phyloP scores from a whole-genome alignment of 2,888 invertebrate species.

The Tryphoninae sp. region DNA sequence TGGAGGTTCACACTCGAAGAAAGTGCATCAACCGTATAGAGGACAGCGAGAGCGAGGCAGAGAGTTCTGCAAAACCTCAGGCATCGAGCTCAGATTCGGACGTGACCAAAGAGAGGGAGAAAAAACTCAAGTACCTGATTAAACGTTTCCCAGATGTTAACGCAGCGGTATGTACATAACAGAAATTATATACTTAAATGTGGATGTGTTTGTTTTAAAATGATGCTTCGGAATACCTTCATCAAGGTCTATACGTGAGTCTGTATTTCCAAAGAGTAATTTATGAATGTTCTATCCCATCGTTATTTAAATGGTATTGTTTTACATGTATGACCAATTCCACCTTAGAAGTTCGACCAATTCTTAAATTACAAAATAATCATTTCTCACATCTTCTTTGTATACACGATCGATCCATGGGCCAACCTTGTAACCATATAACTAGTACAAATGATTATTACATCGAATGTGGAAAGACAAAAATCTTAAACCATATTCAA shows the following conservation, averaged over 20 bases:
- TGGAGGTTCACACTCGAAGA: conserved; percentile 72
- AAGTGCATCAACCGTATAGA: conserved; percentile 77
- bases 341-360: background rate
- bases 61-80: conserved; percentile 68
- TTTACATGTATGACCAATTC: background rate
- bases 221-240: background rate
- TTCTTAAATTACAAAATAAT: conserved; percentile 19
- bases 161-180: conserved; percentile 82
- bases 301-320: background rate
- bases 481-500: background rate
- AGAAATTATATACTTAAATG: background rate
- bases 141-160: conserved; percentile 85
- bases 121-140: conserved; percentile 83
- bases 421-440: background rate
- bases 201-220: background rate
- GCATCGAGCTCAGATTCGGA: conserved; percentile 66
- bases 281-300: too few relatives aligned
- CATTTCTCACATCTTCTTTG: background rate
- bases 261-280: too few relatives aligned
- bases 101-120: conserved; percentile 72
- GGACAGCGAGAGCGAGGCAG: conserved; percentile 78
- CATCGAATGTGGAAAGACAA: background rate
- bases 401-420: background rate
- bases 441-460: background rate
- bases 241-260: too few relatives aligned